Percentiles rank a stretch among this genome's conserved stretches.
Evolutionary conservation across 1,140 invertebrate genomes (phyloP).

Genomic region (Proctacanthus coquilletti): DNA sequence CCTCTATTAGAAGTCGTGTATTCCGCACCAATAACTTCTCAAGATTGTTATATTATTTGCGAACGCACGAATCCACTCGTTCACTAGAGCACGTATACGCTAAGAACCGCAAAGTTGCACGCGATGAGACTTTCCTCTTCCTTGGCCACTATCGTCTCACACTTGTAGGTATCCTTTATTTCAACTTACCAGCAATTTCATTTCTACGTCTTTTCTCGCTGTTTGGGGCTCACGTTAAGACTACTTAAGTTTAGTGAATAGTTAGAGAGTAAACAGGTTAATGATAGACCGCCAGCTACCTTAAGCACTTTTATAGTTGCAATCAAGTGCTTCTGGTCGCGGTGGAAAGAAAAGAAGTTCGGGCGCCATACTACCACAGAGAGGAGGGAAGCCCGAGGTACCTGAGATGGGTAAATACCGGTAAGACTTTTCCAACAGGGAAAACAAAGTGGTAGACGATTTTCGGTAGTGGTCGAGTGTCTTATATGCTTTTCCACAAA

Average conservation of each 20-base stretch:
- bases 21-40: conserved; percentile 5
- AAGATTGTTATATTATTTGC: conserved; percentile 3
- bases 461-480: too few species aligned
- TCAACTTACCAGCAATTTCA: conserved; percentile 12
- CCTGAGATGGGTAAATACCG: too few species aligned
- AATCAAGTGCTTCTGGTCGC: too few species aligned
- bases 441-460: too few species aligned
- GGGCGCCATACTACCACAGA: too few species aligned
- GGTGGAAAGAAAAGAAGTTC: too few species aligned
- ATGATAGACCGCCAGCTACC: conserved; percentile 23
- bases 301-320: conserved; percentile 27
- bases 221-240: not conserved
- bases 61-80: not conserved
- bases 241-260: conserved; percentile 8
- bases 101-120: conserved; percentile 5
- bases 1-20: conserved; percentile 3
- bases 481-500: too few species aligned
- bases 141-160: not conserved
- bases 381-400: too few species aligned
- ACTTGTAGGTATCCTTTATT: not conserved
- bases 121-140: not conserved
- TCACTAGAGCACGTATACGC: too few species aligned
- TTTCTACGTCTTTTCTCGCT: conserved; percentile 1
- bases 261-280: conserved; percentile 28
- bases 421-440: too few species aligned